Evolutionary conservation across 1,140 invertebrate genomes (phyloP), one percentile per base, ranked within the genome.

Genomic region (Eciton burchellii): DNA sequence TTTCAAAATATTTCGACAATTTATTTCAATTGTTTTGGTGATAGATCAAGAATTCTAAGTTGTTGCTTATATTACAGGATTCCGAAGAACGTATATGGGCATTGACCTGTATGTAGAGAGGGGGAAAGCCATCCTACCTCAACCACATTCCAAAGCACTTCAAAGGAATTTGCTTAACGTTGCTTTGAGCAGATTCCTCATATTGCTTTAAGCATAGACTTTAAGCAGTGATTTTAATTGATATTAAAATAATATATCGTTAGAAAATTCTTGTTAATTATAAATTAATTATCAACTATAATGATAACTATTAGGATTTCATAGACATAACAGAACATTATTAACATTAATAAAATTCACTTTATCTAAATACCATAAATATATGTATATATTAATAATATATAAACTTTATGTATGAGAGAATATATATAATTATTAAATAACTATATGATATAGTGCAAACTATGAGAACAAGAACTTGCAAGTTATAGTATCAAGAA

Each of bases 91-190:
- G 73, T 73, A 76, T 81, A 83, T n/a, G 59, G 77, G 79, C 83
- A 84, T 77, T 77, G 77, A 86, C 84, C 87, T 83, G 73, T 79
- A 29, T 52, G 45, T 71, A 35, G 47, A 49, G 35, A 70, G 85
- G 68, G 83, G 85, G 83, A 81, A 85, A 88, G 59, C 83, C 85
- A 89, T 89, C 82, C 84, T 84, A 85, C 87, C 83, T 88, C 82
- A 90, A 73, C 82, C 83, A 76, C 84, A 87, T 87, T 89, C 85
- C 82, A 90, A 83, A 87, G 84, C 68, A 84, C 84, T 87, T 88
- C 52, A 83, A 77, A 85, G 77, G 84, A 88, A 85, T 95, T 94
- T 92, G 94, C 94, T 86, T 91, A 41, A 91, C 94, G 95, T 63
- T 89, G 85, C 57, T 90, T 84, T 59, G 90, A 89, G 1, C 90